phyloP scores from a whole-genome alignment of 2,113 vertebrate species.

The Plestiodon gilberti region DNA sequence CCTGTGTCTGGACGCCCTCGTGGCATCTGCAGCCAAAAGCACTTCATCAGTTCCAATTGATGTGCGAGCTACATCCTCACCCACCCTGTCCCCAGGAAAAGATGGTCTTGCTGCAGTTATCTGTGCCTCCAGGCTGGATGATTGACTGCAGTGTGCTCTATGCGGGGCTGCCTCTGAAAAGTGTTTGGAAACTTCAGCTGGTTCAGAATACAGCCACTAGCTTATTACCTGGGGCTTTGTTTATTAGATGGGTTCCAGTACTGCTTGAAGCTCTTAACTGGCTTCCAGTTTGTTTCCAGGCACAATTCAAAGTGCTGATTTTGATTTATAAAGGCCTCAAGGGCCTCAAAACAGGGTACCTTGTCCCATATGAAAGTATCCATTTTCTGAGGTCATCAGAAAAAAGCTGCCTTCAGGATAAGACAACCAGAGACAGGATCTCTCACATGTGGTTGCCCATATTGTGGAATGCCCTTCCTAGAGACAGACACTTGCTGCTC shows the following conservation, averaged over 20 bases:
- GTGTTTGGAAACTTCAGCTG: too few relatives aligned
- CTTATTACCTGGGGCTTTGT: too few relatives aligned
- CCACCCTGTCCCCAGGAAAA: not conserved
- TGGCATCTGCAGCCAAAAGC: too few relatives aligned
- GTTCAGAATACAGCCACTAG: not conserved
- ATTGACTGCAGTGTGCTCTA: too few relatives aligned
- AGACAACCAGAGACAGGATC: too few relatives aligned
- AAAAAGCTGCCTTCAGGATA: too few relatives aligned
- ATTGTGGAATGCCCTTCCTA: not conserved
- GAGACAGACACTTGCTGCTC: not conserved
- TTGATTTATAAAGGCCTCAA: not conserved
- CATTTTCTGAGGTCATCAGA: not conserved
- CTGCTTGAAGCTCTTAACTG: not conserved
- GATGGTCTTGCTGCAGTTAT: not conserved
- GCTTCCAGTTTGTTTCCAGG: not conserved
- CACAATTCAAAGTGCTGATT: too few relatives aligned
- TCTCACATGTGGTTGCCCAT: not conserved
- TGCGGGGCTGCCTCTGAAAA: not conserved
- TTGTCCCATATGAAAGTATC: not conserved
- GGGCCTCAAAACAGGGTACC: not conserved
- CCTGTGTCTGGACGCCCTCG: too few relatives aligned
- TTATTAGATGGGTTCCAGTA: too few relatives aligned
- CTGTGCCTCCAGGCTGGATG: not conserved
- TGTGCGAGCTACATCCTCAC: not conserved
- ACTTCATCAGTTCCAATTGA: too few relatives aligned